Conservation (phyloP, 2,888 invertebrate species). For the Drosophila maculinotata region DNA sequence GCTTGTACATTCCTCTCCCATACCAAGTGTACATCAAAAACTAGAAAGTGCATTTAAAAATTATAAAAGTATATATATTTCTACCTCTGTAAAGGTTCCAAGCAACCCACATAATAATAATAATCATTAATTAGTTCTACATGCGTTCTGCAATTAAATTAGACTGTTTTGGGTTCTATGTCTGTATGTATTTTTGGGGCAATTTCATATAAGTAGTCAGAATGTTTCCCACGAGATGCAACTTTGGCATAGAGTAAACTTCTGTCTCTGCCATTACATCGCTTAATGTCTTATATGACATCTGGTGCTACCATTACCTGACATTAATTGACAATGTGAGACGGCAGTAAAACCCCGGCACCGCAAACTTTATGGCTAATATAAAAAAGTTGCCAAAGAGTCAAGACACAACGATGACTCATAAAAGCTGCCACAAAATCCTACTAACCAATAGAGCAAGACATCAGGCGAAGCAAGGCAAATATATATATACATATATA, state of each 20-base stretch:
- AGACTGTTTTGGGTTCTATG: constrained; percentile 16
- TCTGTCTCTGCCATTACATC: constrained; percentile 42
- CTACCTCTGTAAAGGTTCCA: background rate
- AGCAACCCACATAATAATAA: constrained; percentile 26
- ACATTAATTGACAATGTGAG: constrained; percentile 62
- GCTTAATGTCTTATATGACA: constrained; percentile 56
- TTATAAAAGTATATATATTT: constrained; percentile 10
- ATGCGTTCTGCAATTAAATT: constrained; percentile 36
- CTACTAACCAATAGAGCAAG: constrained; percentile 21
- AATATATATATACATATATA: background rate
- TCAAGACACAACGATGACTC: constrained; percentile 20
- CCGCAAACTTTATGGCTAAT: constrained; percentile 44
- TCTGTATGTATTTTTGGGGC: constrained; percentile 4
- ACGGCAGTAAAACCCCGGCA: constrained; percentile 44
- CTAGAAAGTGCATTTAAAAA: background rate
- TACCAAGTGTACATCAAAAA: too few relatives aligned
- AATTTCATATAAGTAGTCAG: constrained; percentile 33
- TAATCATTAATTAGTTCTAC: constrained; percentile 48
- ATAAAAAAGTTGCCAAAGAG: constrained; percentile 47
- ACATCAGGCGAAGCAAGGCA: constrained; percentile 7
- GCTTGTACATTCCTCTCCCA: too few relatives aligned
- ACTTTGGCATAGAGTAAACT: constrained; percentile 17
- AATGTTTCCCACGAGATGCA: constrained; percentile 57
- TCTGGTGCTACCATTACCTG: constrained; percentile 58
- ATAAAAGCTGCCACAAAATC: constrained; percentile 35